Percentiles rank a stretch among this genome's conserved stretches.
These are phyloP conservation scores for Drosophila guanche DNA, from an alignment of 1,140 invertebrate species.

Conservation along the genomic window DNA sequence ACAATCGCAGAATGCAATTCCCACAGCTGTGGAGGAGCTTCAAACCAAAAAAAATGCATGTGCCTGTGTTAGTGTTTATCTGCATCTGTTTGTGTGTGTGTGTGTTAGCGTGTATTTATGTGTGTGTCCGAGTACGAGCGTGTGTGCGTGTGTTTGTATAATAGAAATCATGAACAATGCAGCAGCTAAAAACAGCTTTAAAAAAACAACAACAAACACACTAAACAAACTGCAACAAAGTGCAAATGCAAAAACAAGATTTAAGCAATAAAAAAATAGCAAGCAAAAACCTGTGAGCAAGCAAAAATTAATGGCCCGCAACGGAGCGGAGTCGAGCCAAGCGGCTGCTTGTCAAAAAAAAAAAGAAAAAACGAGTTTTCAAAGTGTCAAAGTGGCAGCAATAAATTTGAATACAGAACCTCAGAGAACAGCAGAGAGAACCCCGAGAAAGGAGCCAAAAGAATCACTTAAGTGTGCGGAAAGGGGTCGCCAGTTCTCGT, in stretches of 20 bases:
- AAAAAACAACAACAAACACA: slow-evolving; percentile 47
- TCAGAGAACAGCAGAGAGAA: slow-evolving; percentile 9
- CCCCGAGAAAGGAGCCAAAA: slow-evolving; percentile 66
- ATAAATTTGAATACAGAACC: slow-evolving; percentile 64
- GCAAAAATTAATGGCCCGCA: slow-evolving; percentile 50
- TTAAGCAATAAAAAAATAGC: slow-evolving; percentile 31
- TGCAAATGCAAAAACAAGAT: slow-evolving; percentile 21
- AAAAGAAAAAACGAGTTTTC: slow-evolving; percentile 62
- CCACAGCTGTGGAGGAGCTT: slow-evolving; percentile 47
- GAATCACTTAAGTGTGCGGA: slow-evolving; percentile 64
- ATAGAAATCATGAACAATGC: slow-evolving; percentile 61
- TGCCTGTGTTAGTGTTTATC: slow-evolving; percentile 1
- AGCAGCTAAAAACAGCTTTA: slow-evolving; percentile 5
- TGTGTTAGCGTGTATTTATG: slow-evolving; percentile 22
- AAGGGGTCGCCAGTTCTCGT: slow-evolving; percentile 39
- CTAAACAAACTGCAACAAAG: slow-evolving; percentile 54
- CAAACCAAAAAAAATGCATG: too few relatives aligned
- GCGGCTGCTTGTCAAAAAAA: slow-evolving; percentile 29
- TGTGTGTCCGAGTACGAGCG: slow-evolving; percentile 16
- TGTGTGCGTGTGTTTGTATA: slow-evolving; percentile 56
- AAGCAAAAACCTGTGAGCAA: slow-evolving; percentile 26
- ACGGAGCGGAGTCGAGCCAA: slow-evolving; percentile 15
- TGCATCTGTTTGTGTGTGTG: slow-evolving; percentile 8
- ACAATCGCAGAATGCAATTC: slow-evolving; percentile 36
- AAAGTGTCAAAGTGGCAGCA: slow-evolving; percentile 75